Base-by-base conservation (phyloP, 2,797 vertebrate species). In the Amazonetta brasiliensis region DNA sequence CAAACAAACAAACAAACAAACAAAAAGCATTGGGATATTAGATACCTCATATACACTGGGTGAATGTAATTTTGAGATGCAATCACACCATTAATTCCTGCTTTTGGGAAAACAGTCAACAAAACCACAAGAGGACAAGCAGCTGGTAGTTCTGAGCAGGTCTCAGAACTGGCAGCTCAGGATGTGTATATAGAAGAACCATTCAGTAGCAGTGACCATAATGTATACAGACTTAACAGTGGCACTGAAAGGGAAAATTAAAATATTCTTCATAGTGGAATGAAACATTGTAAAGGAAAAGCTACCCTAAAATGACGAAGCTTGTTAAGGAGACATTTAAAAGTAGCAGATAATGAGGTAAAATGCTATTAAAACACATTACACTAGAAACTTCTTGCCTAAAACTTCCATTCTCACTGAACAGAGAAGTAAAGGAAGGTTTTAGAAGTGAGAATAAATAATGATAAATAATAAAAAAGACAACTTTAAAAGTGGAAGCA, bases 41-140 rank as follows among this genome's bases (percentile, higher is more conserved):
- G 31, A 62, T 72, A 60, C 25, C 55, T 94, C 68, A 43, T 68
- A 82, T 44, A 68, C 9, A 6, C 55, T 39, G 21, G 21, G 3
- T 66, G 89, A 87, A 75, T 83, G 83, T 68, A 78, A 90, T 92
- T 93, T 84, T 55, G 69, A 76, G 55, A 46, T 55, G 4, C 69
- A 87, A 62, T 26, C 41, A 50, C 12, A 15, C 6, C n/a, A 54
- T 66, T 84, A 78, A 56, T 60, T 14, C 30, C 52, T 72, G 44
- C 25, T 84, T 91, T 69, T 12, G 39, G 75, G 31, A 37, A 88
- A 86, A 64, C 5, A 37, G 11, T 74, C 37, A 78, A 48, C 52
- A 91, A 68, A 79, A 7, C 7, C 35, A 35, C 18, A 60, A 68
- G 3, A 79, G 69, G 7, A 79, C 44, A 69, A 37, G 55, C 6